Percentiles rank a stretch among this genome's conserved stretches.
Conservation (phyloP, 1,140 invertebrate genomes). For the Listronotus oregonensis region DNA sequence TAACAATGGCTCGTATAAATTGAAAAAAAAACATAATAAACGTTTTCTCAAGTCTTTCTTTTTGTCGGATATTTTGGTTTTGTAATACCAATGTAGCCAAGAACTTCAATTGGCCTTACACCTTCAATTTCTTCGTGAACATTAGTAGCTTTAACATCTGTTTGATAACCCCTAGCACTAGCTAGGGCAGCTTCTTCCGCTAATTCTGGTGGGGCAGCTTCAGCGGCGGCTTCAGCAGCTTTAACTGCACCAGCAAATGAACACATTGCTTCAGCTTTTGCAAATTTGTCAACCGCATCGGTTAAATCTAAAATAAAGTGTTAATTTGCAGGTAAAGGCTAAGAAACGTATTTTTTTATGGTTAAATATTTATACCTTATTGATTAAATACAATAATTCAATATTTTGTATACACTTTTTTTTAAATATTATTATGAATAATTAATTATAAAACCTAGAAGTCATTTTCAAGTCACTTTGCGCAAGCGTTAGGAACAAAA, state of each 20-base stretch:
- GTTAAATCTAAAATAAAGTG: slow-evolving; percentile 44
- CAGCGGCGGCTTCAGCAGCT: slow-evolving; percentile 54
- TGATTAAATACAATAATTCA: too few species aligned
- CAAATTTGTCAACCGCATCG: slow-evolving; percentile 53
- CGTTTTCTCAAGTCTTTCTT: background rate
- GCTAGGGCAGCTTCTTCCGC: slow-evolving; percentile 56
- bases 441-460: too few species aligned
- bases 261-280: slow-evolving; percentile 54
- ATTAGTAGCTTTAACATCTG: slow-evolving; percentile 44
- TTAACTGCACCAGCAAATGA: slow-evolving; percentile 54
- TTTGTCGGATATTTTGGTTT: slow-evolving; percentile 47
- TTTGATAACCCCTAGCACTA: slow-evolving; percentile 50
- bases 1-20: too few species aligned
- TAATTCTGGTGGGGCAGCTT: slow-evolving; percentile 53
- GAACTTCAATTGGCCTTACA: slow-evolving; percentile 53
- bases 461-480: too few species aligned
- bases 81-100: slow-evolving; percentile 56
- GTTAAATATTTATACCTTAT: too few species aligned
- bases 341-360: too few species aligned
- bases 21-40: too few species aligned
- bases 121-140: slow-evolving; percentile 50
- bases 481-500: too few species aligned
- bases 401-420: too few species aligned
- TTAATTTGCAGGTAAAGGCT: too few species aligned
- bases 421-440: too few species aligned